These are phyloP conservation scores for Hyaena hyaena DNA, from an alignment of 2,113 vertebrate genomes.

Conservation along the genomic window DNA sequence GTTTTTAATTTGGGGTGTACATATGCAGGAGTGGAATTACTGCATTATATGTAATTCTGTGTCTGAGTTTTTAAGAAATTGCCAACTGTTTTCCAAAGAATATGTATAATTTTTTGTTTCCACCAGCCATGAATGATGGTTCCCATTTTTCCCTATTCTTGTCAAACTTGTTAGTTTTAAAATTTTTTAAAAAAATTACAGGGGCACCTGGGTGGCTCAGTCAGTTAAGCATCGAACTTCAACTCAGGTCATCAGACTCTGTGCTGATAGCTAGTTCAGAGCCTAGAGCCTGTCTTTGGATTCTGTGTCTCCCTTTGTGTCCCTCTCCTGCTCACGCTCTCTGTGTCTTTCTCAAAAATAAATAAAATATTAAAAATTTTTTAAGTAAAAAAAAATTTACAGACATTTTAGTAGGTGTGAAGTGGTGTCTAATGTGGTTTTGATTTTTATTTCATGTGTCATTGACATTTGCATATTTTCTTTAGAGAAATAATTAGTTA, in stretches of 20 bases:
- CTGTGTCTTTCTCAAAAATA: no score
- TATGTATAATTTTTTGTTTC: neutral
- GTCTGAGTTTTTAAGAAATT: neutral
- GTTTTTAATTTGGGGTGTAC: no score
- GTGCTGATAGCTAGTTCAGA: no score
- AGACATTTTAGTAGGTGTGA: neutral
- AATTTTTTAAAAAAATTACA: neutral
- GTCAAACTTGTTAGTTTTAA: neutral
- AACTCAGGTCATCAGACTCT: no score
- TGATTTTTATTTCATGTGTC: neutral
- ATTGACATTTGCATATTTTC: neutral
- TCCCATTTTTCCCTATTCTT: neutral
- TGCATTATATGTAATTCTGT: neutral
- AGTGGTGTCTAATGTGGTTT: neutral
- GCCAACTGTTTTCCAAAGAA: neutral
- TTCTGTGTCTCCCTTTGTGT: no score
- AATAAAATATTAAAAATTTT: no score
- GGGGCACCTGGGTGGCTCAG: no score
- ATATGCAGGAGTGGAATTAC: neutral
- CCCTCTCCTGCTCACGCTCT: no score
- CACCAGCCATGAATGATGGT: neutral
- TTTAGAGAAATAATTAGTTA: neutral
- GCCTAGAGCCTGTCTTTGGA: no score
- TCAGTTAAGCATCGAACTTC: no score
- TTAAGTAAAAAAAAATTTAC: neutral